A percentile compares a stretch with the other conserved stretches of the same genome.
These are phyloP conservation scores for Drosophila erecta DNA, from an alignment of 1,140 invertebrate species.

Conservation along the genomic window DNA sequence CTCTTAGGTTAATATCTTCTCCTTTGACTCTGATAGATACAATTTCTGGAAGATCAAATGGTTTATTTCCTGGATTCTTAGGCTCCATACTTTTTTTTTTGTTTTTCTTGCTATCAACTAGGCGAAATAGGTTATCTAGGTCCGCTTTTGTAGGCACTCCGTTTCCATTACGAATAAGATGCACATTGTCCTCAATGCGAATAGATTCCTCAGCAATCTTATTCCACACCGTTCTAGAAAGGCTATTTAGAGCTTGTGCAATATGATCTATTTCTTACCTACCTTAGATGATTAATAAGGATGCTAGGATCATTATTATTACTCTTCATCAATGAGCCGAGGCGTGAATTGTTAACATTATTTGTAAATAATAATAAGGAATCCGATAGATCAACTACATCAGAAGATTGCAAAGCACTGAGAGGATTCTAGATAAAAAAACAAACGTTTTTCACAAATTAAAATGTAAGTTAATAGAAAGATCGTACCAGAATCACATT, in stretches of 20 bases:
- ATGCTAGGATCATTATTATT: neutral
- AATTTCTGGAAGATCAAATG: neutral
- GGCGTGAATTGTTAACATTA: neutral
- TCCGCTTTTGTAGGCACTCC: slow-evolving; percentile 2
- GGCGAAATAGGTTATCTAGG: neutral
- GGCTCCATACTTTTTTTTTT: neutral
- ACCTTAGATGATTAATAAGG: slow-evolving; percentile 1
- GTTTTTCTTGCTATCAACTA: too few relatives aligned
- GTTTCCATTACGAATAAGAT: slow-evolving; percentile 5
- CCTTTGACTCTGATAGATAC: neutral
- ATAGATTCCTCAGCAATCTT: neutral
- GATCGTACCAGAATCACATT: slow-evolving; percentile 7
- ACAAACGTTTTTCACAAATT: too few relatives aligned
- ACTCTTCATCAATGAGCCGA: neutral
- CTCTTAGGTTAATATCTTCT: neutral
- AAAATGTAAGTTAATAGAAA: neutral
- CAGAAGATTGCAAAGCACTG: neutral
- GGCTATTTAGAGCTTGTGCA: neutral
- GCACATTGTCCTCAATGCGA: neutral
- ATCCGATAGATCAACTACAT: neutral
- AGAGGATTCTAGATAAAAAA: neutral
- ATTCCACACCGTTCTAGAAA: slow-evolving; percentile 1
- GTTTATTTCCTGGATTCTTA: neutral
- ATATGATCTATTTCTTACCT: neutral
- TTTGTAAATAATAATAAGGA: slow-evolving; percentile 23